Percentiles rank a stretch among this genome's conserved stretches.
Conservation (phyloP, 2,888 invertebrate species). For the Scelioninae gen. 1 region DNA sequence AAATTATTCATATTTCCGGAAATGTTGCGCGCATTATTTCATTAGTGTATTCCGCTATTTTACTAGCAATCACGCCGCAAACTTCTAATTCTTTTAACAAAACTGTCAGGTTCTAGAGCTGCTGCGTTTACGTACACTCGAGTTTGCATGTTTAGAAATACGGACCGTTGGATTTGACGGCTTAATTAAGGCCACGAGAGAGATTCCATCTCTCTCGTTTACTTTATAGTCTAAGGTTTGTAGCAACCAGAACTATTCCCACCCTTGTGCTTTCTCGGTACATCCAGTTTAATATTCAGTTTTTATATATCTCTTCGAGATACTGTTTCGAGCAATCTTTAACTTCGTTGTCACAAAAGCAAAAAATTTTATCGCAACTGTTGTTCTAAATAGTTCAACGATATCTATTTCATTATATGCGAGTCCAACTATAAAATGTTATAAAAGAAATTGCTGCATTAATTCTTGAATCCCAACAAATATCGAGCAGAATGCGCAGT, state of each 20-base stretch:
- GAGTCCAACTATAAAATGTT: background rate
- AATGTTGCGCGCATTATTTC: constrained; percentile 34
- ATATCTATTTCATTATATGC: constrained; percentile 27
- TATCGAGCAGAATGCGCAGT: constrained; percentile 25
- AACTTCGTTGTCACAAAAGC: constrained; percentile 33
- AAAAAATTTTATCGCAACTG: constrained; percentile 9
- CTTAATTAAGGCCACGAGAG: constrained; percentile 77
- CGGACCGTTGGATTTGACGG: constrained; percentile 76
- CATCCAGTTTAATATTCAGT: constrained; percentile 49
- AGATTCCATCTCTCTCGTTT: constrained; percentile 66
- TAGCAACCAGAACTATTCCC: constrained; percentile 32
- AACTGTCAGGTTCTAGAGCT: constrained; percentile 68
- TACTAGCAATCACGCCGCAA: constrained; percentile 45
- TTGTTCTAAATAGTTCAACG: constrained; percentile 7
- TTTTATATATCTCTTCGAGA: constrained; percentile 43
- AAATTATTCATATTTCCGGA: constrained; percentile 24
- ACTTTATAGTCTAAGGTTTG: constrained; percentile 66
- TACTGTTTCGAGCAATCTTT: constrained; percentile 39
- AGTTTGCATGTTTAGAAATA: constrained; percentile 72
- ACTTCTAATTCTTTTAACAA: constrained; percentile 67
- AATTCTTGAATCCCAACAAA: constrained; percentile 34
- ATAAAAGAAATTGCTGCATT: constrained; percentile 23
- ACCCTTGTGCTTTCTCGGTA: constrained; percentile 53
- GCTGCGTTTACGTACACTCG: constrained; percentile 67
- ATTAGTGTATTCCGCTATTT: constrained; percentile 36